A percentile compares a stretch with the other conserved stretches of the same genome.
These are phyloP conservation scores for Tigriopus californicus DNA, from an alignment of 2,888 invertebrate species.

Conservation along the genomic window DNA sequence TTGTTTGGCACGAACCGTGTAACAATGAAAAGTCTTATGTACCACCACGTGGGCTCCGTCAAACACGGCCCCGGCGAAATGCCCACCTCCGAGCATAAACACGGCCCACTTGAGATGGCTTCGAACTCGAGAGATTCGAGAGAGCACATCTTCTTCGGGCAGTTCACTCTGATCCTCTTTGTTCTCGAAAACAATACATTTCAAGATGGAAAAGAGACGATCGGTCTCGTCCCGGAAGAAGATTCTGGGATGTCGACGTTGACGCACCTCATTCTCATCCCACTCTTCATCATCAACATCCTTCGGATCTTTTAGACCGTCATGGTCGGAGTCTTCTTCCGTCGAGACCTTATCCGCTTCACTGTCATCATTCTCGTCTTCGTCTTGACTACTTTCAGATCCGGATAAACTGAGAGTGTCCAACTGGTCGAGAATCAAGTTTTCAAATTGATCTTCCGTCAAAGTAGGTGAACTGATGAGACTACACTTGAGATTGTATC, in stretches of 20 bases:
- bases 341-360: background rate
- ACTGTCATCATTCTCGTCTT: slow-evolving; percentile 18
- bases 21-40: slow-evolving; percentile 70
- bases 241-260: slow-evolving; percentile 46
- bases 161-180: slow-evolving; percentile 26
- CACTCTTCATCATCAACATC: slow-evolving; percentile 24
- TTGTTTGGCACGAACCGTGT: slow-evolving; percentile 62
- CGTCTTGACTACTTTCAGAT: slow-evolving; percentile 32
- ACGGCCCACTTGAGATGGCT: slow-evolving; percentile 34
- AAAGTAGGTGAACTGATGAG: slow-evolving; percentile 38
- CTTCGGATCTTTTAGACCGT: too few species aligned
- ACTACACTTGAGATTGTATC: slow-evolving; percentile 56
- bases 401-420: slow-evolving; percentile 46
- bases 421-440: slow-evolving; percentile 27
- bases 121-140: too few species aligned
- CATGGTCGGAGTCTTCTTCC: slow-evolving; percentile 27
- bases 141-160: background rate
- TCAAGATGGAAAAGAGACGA: slow-evolving; percentile 50
- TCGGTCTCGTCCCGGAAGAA: slow-evolving; percentile 48
- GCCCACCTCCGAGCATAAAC: slow-evolving; percentile 65
- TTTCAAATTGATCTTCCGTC: slow-evolving; percentile 38
- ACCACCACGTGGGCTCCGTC: slow-evolving; percentile 32
- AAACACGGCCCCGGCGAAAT: slow-evolving; percentile 55
- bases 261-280: slow-evolving; percentile 22
- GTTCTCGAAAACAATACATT: slow-evolving; percentile 49